These are phyloP conservation scores for Choreutis nemorana DNA, from an alignment of 2,888 invertebrate species.

Conservation along the genomic window DNA sequence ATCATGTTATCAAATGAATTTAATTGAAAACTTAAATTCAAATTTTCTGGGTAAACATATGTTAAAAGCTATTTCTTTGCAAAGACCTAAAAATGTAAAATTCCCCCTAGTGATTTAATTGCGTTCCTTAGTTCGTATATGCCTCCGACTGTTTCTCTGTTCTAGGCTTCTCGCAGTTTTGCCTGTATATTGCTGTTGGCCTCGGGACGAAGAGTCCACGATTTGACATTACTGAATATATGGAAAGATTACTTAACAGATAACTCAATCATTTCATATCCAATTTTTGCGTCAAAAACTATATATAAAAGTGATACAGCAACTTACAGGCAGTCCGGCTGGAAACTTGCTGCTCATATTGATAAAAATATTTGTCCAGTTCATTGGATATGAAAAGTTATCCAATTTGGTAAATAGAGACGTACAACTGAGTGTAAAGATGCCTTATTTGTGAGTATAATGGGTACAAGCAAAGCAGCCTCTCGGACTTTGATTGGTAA, in stretches of 20 bases:
- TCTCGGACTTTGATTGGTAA: conserved; percentile 1
- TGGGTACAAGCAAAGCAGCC: not conserved
- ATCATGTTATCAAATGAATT: not conserved
- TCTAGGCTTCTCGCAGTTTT: not conserved
- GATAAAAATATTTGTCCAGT: not conserved
- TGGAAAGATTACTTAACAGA: not conserved
- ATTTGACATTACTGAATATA: not conserved
- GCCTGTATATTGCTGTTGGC: conserved; percentile 1
- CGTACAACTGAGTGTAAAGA: not conserved
- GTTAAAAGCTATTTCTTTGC: conserved; percentile 4
- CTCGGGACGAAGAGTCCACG: not conserved
- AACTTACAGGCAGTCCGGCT: not conserved
- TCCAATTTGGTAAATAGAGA: not conserved
- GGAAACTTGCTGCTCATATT: not conserved
- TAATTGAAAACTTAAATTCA: conserved; percentile 4
- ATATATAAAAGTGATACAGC: too few relatives aligned
- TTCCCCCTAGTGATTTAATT: conserved; percentile 1
- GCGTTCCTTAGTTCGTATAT: not conserved
- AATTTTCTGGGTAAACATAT: conserved; percentile 4
- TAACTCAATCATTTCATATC: not conserved
- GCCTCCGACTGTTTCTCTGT: not conserved
- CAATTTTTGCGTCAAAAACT: conserved; percentile 1
- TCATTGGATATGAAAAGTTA: not conserved
- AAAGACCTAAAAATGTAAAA: not conserved
- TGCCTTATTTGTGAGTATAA: not conserved